Conservation (phyloP, 2,113 vertebrate species). For the Phalacrocorax aristotelis region DNA sequence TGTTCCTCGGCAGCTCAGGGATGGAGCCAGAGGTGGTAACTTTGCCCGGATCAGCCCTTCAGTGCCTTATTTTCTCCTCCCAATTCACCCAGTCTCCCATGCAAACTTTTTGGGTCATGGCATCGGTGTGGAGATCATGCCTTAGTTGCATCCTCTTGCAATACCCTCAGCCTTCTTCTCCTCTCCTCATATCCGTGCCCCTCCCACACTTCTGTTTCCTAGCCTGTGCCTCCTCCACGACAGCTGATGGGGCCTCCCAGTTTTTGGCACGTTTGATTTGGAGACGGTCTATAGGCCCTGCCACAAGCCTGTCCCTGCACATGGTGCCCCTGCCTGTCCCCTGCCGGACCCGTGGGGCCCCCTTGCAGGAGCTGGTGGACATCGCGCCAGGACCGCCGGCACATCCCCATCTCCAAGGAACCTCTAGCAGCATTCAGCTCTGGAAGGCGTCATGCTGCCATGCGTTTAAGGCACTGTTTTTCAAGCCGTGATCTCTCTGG, state of each 20-base stretch:
- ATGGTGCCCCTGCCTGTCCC: neutral
- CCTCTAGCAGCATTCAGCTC: neutral
- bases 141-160: neutral
- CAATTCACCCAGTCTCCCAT: neutral
- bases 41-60: neutral
- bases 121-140: fast-evolving
- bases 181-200: fast-evolving
- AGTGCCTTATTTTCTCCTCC: neutral
- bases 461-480: neutral
- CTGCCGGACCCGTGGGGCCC: neutral
- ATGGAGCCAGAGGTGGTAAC: neutral
- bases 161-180: neutral
- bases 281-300: neutral
- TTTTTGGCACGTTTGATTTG: neutral
- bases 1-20: neutral
- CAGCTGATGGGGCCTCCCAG: fast-evolving
- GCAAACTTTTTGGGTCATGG: neutral
- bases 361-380: neutral
- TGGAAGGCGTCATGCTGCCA: fast-evolving
- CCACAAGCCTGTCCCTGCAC: neutral
- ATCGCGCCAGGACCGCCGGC: neutral
- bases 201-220: neutral
- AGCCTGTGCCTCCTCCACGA: fast-evolving
- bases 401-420: neutral
- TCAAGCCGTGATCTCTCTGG: neutral